Base-by-base conservation (phyloP, 1,140 invertebrate species). In the Drosophila sulfurigaster region DNA sequence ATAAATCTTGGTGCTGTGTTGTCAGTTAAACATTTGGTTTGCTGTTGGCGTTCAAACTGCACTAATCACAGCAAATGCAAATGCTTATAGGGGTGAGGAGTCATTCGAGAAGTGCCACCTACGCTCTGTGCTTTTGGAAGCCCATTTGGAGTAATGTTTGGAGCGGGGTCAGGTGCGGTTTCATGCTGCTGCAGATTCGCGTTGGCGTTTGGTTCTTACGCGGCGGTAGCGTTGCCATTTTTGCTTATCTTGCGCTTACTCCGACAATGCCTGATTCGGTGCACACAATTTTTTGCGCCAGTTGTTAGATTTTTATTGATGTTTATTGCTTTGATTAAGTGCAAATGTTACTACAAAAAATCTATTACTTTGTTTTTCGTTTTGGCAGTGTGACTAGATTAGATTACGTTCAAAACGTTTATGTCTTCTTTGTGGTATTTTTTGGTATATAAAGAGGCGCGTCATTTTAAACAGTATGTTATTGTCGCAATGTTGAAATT, bases 131-230 rank as follows among this genome's bases (percentile, higher is more conserved):
- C 93, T 96, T 96, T 1, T 96, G 95, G 93, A 98, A 97, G 38
- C 97, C 97, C 95, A 98, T 96, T 93, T 97, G 96, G 57, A 97
- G 92, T 25, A 98, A 93, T 20, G 96, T 96, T 93, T 98, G 96
- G 70, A 97, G 93, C 20, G 96, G 96, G 56, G 95, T 95, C 72
- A 96, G 91, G 91, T 96, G 94, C 91, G 96, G 95, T 93, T 96
- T 96, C 11, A 94, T 95, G 78, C 95, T 94, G 79, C 95, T 95
- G 94, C 95, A 81, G 49, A 95, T 95, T 10, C 88, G 95, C 49
- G 95, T 95, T 10, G 94, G 94, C 67, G 94, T 95, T 43, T 94
- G 94, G 93, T 95, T 95, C 93, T 95, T 95, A 58, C 95, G 93
- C 43, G 95, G 95, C 75, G 95, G 95, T 91, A 96, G 92, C 62